Evolutionary conservation across 2,888 invertebrate species (phyloP).

Genomic region (Pollenia labialis): DNA sequence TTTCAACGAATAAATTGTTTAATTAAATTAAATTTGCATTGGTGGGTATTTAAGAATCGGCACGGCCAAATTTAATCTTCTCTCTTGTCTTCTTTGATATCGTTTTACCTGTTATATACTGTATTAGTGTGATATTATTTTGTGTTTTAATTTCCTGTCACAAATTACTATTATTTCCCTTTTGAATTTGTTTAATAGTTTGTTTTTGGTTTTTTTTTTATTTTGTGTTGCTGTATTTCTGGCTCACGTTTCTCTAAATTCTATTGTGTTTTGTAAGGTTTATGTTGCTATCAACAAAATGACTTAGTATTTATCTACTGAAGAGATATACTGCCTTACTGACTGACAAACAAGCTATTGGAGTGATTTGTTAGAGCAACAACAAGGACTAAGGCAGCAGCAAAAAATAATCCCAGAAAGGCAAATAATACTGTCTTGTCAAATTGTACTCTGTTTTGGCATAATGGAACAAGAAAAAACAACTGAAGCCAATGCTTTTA

Average conservation of each 20-base stretch:
- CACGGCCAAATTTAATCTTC: too few species aligned
- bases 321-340: slow-evolving; percentile 8
- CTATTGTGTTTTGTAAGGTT: slow-evolving; percentile 3
- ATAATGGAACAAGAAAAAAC: too few species aligned
- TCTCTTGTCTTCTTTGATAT: too few species aligned
- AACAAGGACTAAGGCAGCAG: too few species aligned
- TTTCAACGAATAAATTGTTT: too few species aligned
- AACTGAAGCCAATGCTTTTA: too few species aligned
- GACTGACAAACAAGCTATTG: slow-evolving; percentile 23
- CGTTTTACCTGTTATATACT: not conserved
- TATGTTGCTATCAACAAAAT: slow-evolving; percentile 20
- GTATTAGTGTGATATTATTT: slow-evolving; percentile 51
- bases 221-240: not conserved
- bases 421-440: too few species aligned
- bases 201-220: slow-evolving; percentile 9
- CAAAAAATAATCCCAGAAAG: too few species aligned
- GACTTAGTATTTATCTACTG: slow-evolving; percentile 2
- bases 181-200: slow-evolving; percentile 46
- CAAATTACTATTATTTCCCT: slow-evolving; percentile 63
- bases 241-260: not conserved
- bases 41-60: too few species aligned
- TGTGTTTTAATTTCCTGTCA: slow-evolving; percentile 69
- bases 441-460: too few species aligned
- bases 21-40: too few species aligned
- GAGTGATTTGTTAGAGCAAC: not conserved